A percentile compares a stretch with the other conserved stretches of the same genome.
These are phyloP conservation scores for Plodia interpunctella DNA, from an alignment of 1,140 invertebrate genomes.

Conservation along the genomic window DNA sequence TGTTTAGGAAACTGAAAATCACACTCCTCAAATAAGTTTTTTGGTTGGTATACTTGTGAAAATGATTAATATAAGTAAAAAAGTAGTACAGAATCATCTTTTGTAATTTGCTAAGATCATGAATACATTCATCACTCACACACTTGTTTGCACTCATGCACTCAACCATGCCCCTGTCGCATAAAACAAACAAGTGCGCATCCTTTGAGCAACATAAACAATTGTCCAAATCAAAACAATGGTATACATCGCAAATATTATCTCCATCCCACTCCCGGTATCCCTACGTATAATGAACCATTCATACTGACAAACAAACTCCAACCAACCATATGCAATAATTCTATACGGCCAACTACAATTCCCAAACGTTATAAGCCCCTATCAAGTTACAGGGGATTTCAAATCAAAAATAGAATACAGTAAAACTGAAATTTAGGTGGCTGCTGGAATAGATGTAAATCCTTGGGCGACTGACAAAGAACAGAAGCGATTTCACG, in stretches of 20 bases:
- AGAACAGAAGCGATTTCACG: constrained; percentile 74
- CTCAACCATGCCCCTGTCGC: constrained; percentile 34
- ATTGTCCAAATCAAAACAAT: constrained; percentile 76
- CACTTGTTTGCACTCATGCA: background rate
- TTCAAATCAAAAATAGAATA: constrained; percentile 61
- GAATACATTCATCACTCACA: background rate
- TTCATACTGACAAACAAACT: constrained; percentile 75
- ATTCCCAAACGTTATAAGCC: constrained; percentile 41
- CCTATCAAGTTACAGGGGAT: constrained; percentile 58
- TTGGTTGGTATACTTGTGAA: too few species aligned
- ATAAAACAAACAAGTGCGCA: constrained; percentile 71
- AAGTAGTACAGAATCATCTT: too few species aligned
- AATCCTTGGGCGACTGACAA: constrained; percentile 66
- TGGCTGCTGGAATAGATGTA: constrained; percentile 58
- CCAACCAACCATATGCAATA: constrained; percentile 76
- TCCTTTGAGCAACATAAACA: constrained; percentile 74
- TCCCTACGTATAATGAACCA: constrained; percentile 73
- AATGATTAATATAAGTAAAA: too few species aligned
- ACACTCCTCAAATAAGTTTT: too few species aligned
- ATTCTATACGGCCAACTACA: constrained; percentile 49
- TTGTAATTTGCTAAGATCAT: too few species aligned
- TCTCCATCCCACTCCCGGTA: constrained; percentile 58
- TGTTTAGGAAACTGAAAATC: too few species aligned
- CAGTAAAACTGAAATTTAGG: constrained; percentile 68
- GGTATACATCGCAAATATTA: constrained; percentile 73